phyloP scores from a whole-genome alignment of 1,140 invertebrate species.

The Lethocerus indicus region DNA sequence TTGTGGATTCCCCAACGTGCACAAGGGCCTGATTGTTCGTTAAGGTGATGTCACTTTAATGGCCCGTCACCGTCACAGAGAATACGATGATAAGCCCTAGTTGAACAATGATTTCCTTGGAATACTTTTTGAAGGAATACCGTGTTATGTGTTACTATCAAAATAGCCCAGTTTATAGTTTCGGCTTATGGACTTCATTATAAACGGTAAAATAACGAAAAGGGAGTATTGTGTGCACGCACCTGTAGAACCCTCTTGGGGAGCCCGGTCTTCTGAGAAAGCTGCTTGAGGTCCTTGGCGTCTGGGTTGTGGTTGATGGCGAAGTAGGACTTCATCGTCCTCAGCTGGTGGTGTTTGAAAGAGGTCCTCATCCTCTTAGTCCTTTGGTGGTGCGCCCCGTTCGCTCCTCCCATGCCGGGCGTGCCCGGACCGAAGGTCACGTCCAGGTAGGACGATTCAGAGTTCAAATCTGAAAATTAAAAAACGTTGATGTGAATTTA shows the following conservation, averaged over 20 bases:
- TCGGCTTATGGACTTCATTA: no score
- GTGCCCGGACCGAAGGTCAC: constrained; percentile 63
- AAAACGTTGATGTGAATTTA: no score
- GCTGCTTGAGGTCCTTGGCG: constrained; percentile 92
- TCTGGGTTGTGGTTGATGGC: constrained; percentile 98
- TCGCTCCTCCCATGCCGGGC: constrained; percentile 50
- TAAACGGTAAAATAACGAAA: no score
- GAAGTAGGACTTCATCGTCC: constrained; percentile 98
- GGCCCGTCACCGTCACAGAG: no score
- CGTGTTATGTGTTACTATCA: no score
- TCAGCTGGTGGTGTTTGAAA: constrained; percentile 94
- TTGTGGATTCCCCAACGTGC: no score
- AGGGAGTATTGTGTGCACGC: constrained; percentile 25
- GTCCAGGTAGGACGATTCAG: constrained; percentile 62
- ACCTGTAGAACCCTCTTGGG: constrained; percentile 97
- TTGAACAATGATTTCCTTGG: no score
- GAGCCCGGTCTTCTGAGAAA: constrained; percentile 94
- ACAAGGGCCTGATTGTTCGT: no score
- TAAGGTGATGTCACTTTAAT: no score
- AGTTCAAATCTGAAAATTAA: constrained; percentile 39
- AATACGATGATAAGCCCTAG: no score
- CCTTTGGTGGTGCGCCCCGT: constrained; percentile 36
- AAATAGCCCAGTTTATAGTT: no score
- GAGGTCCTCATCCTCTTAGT: constrained; percentile 93
- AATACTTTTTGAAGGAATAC: no score